Base-by-base conservation (phyloP, 2,888 invertebrate genomes). In the Catocala sponsa region DNA sequence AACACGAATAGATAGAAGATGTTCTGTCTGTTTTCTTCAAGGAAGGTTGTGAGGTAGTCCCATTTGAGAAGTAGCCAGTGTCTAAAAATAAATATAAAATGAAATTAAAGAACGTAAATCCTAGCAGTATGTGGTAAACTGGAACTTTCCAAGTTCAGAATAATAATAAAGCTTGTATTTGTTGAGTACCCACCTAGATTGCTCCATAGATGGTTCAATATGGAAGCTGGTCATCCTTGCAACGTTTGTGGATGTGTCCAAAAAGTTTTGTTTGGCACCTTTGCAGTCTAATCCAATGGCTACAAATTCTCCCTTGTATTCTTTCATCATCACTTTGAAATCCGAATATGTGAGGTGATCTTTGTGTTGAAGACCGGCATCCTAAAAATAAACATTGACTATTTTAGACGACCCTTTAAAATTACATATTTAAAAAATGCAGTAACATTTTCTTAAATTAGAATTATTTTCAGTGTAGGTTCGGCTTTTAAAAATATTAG, bases 11-110 rank as follows among this genome's bases (percentile, higher is more conserved):
- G 93, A 86, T 99, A 99, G 88, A 99, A 98, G 68, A 99, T 98
- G 84, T 99, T 99, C 83, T 99, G 99, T 11, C 99, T 95, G 87
- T 99, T 98, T 87, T 99, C 99, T 92, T 99, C 99, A 63, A 99
- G 92, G 86, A 98, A 99, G 0, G 99, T 99, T 4, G 98, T 97
- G 33, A 98, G 91, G 54, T 96, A 96, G 85, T 98, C 98, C 97
- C 98, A 98, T 87, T 98, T 97, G 63, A 97, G 95, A 33, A 96
- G 92, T 2, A 97, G 67, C 96, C 97, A 98, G 78, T 96, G 96
- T 53, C 96, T 95, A 84, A 35, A 87, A 87, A 35, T 15, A 44
- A 57, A 12, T 60, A 47, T 0, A 7, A 12, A 11, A 0, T 38
- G 1, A 25, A n/a, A n/a, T n/a, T n/a, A n/a, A n/a, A n/a, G n/a